Evolutionary conservation across 2,888 invertebrate genomes (phyloP).

Genomic region (Molanna angustata): DNA sequence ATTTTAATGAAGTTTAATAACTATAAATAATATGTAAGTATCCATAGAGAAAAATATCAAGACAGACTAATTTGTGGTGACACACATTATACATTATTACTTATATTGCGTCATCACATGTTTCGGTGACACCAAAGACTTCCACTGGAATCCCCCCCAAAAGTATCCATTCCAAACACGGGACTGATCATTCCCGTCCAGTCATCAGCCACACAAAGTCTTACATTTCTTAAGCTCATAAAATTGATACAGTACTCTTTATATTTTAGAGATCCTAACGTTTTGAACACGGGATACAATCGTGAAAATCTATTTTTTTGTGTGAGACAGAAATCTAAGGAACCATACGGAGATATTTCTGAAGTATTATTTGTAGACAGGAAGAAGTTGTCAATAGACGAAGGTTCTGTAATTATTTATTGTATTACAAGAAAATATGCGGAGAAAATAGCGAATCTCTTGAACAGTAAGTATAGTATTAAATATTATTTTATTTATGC

Average conservation of each 20-base stretch:
- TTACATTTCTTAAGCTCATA: no score
- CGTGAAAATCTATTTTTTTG: conserved; percentile 65
- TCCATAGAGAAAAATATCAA: no score
- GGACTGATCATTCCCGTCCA: no score
- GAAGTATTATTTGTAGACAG: conserved; percentile 38
- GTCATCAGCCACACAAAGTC: no score
- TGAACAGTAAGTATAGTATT: conserved; percentile 30
- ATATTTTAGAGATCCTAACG: conserved; percentile 46
- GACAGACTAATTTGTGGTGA: background rate
- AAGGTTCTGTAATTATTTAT: conserved; percentile 68
- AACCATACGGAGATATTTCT: conserved; percentile 39
- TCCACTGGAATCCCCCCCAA: no score
- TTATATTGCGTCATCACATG: no score
- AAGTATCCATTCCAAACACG: no score
- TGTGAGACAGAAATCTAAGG: conserved; percentile 38
- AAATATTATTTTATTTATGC: background rate
- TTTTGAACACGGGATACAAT: conserved; percentile 62
- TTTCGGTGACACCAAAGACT: no score
- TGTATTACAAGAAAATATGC: conserved; percentile 62
- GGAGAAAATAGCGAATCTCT: conserved; percentile 49
- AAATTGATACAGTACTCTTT: no score
- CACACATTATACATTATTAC: no score
- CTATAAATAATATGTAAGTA: no score
- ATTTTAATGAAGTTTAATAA: no score
- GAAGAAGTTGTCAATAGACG: conserved; percentile 38